These are phyloP conservation scores for Trichomalopsis sarcophagae DNA, from an alignment of 1,140 invertebrate genomes.

Conservation along the genomic window DNA sequence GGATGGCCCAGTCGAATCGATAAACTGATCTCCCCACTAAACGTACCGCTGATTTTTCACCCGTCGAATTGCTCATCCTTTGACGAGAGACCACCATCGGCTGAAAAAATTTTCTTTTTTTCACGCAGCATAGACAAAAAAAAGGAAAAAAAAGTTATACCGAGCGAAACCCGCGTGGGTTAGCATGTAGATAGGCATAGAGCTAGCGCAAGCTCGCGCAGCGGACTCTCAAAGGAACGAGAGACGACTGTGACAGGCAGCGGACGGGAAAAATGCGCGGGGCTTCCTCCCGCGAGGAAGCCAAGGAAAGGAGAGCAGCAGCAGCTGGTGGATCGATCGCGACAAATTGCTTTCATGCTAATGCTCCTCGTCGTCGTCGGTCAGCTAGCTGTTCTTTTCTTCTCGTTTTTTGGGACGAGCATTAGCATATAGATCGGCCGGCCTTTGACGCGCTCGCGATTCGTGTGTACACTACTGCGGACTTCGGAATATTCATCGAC, in stretches of 20 bases:
- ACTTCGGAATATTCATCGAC: not conserved
- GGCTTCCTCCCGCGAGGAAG: constrained; percentile 46
- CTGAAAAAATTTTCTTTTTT: not conserved
- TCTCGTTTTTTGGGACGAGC: not conserved
- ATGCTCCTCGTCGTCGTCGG: constrained; percentile 1
- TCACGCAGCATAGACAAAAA: not conserved
- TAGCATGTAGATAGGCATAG: not conserved
- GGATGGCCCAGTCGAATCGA: no score
- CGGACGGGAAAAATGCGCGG: constrained; percentile 28
- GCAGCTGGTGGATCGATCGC: constrained; percentile 43
- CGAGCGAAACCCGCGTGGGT: not conserved
- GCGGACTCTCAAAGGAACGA: not conserved
- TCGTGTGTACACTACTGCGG: not conserved
- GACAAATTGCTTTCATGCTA: constrained; percentile 48
- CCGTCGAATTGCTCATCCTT: not conserved
- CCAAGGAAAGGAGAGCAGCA: constrained; percentile 48
- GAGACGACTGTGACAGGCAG: not conserved
- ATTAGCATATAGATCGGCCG: constrained; percentile 24
- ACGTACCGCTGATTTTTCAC: not conserved
- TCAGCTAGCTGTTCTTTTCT: not conserved
- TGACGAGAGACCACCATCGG: not conserved
- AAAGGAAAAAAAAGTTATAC: not conserved
- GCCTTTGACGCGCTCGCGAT: not conserved
- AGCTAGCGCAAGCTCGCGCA: not conserved
- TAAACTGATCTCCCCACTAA: no score